Percentiles rank a stretch among this genome's conserved stretches.
Conservation (phyloP, 2,888 invertebrate species). For the Diplolepis rosae region DNA sequence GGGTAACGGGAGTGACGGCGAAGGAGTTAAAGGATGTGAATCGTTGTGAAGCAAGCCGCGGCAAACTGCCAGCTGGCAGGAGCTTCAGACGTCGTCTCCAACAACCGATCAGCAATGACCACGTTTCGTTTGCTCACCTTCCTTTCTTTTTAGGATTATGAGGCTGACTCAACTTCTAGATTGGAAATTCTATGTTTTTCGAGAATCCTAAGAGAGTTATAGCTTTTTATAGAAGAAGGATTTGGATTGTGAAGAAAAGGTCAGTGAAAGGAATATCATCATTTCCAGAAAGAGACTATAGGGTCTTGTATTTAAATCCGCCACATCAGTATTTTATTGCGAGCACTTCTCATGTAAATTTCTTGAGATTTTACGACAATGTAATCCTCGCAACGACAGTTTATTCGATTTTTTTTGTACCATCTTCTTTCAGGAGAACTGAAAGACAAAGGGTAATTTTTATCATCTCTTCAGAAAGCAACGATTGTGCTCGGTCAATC, state of each 20-base stretch:
- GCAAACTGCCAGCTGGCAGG: constrained; percentile 71
- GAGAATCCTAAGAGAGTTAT: not conserved
- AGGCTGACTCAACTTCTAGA: not conserved
- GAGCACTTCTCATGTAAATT: constrained; percentile 69
- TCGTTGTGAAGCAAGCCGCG: constrained; percentile 49
- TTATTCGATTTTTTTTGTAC: constrained; percentile 34
- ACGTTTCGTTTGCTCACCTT: constrained; percentile 32
- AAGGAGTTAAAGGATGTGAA: constrained; percentile 41
- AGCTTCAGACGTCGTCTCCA: constrained; percentile 50
- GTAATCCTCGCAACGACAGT: constrained; percentile 64
- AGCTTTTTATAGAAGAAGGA: not conserved
- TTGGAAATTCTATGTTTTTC: not conserved
- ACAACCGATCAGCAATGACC: constrained; percentile 45
- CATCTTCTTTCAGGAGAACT: constrained; percentile 32
- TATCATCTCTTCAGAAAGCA: constrained; percentile 28
- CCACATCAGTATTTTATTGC: constrained; percentile 68
- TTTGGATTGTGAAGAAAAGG: constrained; percentile 30
- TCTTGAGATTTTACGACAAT: constrained; percentile 67
- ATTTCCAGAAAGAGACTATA: constrained; percentile 15
- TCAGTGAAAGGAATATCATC: constrained; percentile 31
- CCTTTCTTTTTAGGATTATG: constrained; percentile 23
- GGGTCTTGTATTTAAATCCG: constrained; percentile 55
- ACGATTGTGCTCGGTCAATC: constrained; percentile 32
- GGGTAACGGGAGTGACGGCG: constrained; percentile 46
- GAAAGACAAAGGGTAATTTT: constrained; percentile 35